Evolutionary conservation across 2,888 invertebrate genomes (phyloP).

Genomic region (Tenthredo notha): DNA sequence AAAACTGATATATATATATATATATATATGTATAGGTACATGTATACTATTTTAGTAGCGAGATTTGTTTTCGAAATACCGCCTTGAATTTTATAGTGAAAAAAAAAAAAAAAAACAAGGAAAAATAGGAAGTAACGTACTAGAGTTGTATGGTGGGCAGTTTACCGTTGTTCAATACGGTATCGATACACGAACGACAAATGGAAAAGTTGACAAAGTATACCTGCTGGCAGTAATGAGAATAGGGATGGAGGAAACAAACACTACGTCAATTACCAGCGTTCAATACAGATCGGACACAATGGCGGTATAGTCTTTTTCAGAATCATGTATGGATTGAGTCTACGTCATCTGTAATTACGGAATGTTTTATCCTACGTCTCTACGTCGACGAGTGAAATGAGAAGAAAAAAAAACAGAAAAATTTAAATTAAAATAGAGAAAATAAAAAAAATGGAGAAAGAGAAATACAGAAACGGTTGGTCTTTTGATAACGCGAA

Average conservation of each 20-base stretch:
- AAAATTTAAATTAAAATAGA: neutral
- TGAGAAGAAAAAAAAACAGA: neutral
- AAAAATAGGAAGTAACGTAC: neutral
- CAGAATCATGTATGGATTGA: constrained; percentile 16
- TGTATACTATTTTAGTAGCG: neutral
- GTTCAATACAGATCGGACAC: constrained; percentile 15
- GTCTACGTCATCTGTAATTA: constrained; percentile 3
- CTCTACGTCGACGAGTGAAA: neutral
- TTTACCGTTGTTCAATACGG: neutral
- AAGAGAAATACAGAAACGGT: neutral
- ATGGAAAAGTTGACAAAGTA: neutral
- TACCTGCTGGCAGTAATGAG: too few species aligned
- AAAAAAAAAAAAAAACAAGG: neutral
- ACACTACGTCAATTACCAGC: constrained; percentile 12
- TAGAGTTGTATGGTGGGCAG: neutral
- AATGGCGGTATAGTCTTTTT: neutral
- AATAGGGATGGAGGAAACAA: neutral
- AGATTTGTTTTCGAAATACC: neutral
- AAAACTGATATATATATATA: too few species aligned
- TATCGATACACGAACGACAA: neutral
- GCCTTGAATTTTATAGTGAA: neutral
- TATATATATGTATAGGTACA: too few species aligned
- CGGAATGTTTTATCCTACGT: neutral
- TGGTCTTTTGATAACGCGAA: neutral
- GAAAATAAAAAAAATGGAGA: neutral